These are phyloP conservation scores for Spatulosminthurus flaviceps DNA, from an alignment of 2,888 invertebrate species.

Conservation along the genomic window DNA sequence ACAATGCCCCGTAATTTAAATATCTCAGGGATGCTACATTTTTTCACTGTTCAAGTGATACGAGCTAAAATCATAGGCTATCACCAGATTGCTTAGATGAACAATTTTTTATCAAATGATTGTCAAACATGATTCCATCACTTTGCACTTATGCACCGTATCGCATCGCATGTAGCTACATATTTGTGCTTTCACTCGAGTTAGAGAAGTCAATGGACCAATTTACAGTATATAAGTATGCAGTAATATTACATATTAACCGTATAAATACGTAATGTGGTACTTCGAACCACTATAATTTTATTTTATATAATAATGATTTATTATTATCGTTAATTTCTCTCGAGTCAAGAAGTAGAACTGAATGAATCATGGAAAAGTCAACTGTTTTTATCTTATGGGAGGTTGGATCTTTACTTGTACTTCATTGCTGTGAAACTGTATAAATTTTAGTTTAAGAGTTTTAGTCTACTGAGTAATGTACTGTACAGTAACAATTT, in stretches of 20 bases:
- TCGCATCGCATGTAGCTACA: conserved; percentile 37
- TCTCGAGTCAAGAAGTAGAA: neutral
- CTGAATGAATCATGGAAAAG: conserved; percentile 5
- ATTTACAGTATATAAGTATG: conserved; percentile 15
- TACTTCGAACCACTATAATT: neutral
- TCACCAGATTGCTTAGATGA: conserved; percentile 22
- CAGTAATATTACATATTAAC: neutral
- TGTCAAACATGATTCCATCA: conserved; percentile 25
- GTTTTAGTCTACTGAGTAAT: neutral
- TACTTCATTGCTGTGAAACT: neutral
- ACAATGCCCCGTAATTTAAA: conserved; percentile 33
- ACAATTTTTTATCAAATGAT: conserved; percentile 10
- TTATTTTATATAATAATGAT: neutral
- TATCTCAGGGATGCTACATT: conserved; percentile 35
- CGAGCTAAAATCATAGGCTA: neutral
- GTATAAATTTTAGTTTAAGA: neutral
- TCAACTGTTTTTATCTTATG: conserved; percentile 43
- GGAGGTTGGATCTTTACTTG: conserved; percentile 57
- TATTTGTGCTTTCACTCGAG: conserved; percentile 54
- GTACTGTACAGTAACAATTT: too few species aligned
- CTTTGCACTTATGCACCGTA: conserved; percentile 8
- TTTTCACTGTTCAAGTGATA: conserved; percentile 14
- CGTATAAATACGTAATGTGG: neutral
- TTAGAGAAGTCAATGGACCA: conserved; percentile 64
- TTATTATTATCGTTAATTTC: neutral